Evolutionary conservation across 1,140 invertebrate species (phyloP).

Genomic region (Eueides isabella): DNA sequence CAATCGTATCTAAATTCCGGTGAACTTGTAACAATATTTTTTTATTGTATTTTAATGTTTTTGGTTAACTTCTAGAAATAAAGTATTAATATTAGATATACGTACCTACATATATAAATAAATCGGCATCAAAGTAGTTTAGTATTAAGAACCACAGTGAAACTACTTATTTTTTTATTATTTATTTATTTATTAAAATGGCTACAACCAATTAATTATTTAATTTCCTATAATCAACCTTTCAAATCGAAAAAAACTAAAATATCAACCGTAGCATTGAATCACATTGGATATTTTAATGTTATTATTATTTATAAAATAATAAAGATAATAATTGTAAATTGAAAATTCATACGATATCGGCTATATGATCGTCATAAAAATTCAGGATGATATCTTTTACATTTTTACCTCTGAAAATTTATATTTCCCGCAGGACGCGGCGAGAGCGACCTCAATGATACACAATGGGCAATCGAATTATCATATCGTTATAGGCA

Average conservation of each 20-base stretch:
- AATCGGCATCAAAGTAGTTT: no score
- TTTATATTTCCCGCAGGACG: constrained; percentile 68
- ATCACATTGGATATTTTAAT: no score
- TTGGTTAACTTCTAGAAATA: background rate
- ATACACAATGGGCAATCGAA: constrained; percentile 71
- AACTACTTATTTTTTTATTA: no score
- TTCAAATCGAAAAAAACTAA: no score
- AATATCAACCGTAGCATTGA: no score
- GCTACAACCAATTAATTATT: no score
- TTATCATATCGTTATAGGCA: constrained; percentile 68
- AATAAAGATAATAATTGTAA: constrained; percentile 2
- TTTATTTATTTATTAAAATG: no score
- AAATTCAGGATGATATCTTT: constrained; percentile 65
- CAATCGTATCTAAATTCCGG: background rate
- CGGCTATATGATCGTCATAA: constrained; percentile 45
- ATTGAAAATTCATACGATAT: constrained; percentile 26
- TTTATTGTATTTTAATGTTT: background rate
- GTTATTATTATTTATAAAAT: background rate
- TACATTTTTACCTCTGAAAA: constrained; percentile 72
- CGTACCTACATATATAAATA: no score
- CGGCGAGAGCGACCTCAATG: constrained; percentile 59
- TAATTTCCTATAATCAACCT: no score
- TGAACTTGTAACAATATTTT: background rate
- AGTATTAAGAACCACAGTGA: no score
- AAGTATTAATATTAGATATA: no score